These are phyloP conservation scores for Macheiramphus alcinus DNA, from an alignment of 2,113 vertebrate species.

Conservation along the genomic window DNA sequence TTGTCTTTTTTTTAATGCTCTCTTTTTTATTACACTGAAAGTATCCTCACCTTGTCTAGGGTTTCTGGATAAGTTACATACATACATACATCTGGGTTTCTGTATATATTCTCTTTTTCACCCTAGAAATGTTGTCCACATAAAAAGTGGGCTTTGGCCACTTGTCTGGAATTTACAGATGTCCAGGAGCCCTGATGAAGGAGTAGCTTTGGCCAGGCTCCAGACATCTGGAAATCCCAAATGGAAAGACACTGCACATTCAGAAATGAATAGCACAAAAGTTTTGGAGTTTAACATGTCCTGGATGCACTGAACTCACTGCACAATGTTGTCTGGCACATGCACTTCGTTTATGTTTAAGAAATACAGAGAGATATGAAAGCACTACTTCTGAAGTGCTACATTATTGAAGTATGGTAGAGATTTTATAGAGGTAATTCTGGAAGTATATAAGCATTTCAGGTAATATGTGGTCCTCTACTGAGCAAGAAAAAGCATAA, in stretches of 20 bases:
- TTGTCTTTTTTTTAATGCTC: not conserved
- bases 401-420: not conserved
- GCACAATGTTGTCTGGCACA: not conserved
- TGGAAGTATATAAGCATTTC: not conserved
- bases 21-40: not conserved
- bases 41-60: not conserved
- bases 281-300: not conserved
- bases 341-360: not conserved
- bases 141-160: not conserved
- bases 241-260: not conserved
- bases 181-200: not conserved
- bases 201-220: not conserved
- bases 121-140: not conserved
- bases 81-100: not conserved
- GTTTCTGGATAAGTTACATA: not conserved
- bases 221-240: not conserved
- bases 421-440: not conserved
- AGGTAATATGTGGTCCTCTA: not conserved
- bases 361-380: not conserved
- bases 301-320: not conserved
- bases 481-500: not conserved
- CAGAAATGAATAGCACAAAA: not conserved
- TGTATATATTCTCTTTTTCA: not conserved
- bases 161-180: not conserved
- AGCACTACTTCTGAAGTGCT: not conserved